Percentiles rank a stretch among this genome's conserved stretches.
These are phyloP conservation scores for Himalopsyche tibetana DNA, from an alignment of 2,888 invertebrate species.

Conservation along the genomic window DNA sequence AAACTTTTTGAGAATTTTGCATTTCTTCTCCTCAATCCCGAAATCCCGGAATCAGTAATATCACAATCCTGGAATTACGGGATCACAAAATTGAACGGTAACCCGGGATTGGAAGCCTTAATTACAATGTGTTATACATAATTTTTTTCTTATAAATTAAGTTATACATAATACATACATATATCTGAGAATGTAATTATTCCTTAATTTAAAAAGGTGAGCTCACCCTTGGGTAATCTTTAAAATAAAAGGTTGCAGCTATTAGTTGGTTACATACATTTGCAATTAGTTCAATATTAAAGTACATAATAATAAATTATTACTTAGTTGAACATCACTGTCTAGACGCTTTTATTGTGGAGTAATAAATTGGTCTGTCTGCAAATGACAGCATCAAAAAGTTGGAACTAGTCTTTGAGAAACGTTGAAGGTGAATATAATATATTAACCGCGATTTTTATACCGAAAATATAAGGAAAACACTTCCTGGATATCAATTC, in stretches of 20 bases:
- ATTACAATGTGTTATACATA: too few species aligned
- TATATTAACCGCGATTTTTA: not conserved
- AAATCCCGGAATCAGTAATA: too few species aligned
- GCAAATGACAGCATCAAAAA: slow-evolving; percentile 37
- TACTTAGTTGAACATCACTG: not conserved
- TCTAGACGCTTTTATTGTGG: slow-evolving; percentile 41
- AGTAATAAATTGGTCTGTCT: slow-evolving; percentile 44
- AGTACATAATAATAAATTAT: not conserved
- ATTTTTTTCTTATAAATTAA: too few species aligned
- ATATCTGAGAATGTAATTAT: too few species aligned
- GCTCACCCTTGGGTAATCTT: too few species aligned
- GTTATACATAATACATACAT: too few species aligned
- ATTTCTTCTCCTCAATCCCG: too few species aligned
- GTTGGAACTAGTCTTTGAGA: not conserved
- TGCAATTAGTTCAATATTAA: not conserved
- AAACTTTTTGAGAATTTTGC: too few species aligned
- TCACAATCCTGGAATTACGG: too few species aligned
- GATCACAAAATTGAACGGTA: too few species aligned
- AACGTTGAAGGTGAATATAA: slow-evolving; percentile 10
- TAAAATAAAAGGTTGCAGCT: not conserved
- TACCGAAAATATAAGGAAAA: not conserved
- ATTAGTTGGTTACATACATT: not conserved
- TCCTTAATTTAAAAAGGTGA: too few species aligned
- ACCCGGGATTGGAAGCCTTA: too few species aligned
- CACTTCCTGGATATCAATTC: slow-evolving; percentile 35